Percentiles rank a stretch among this genome's conserved stretches.
phyloP scores from a whole-genome alignment of 37 sponge, comb jelly and placozoan species.

The Agelas oroides region DNA sequence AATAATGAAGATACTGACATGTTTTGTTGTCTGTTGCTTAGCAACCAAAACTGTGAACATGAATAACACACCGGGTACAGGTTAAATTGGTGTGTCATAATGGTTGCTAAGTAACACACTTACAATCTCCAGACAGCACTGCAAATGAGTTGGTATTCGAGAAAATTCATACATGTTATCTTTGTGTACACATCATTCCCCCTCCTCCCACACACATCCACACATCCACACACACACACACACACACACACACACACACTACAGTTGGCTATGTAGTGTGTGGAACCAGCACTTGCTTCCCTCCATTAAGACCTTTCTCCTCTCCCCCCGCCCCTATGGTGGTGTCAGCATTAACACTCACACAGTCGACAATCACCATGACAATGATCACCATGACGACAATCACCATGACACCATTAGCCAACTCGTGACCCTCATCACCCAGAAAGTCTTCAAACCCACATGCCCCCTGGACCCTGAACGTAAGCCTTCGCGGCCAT shows the following conservation, averaged over 20 bases:
- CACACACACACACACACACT: slow-evolving; percentile 27
- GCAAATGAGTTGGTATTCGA: no score
- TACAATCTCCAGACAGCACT: no score
- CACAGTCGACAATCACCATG: neutral
- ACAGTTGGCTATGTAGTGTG: slow-evolving; percentile 64
- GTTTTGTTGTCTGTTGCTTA: no score
- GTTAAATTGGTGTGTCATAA: no score
- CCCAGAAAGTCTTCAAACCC: neutral
- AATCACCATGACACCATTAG: neutral
- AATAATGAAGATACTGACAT: no score
- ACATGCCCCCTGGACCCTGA: neutral
- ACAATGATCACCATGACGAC: neutral
- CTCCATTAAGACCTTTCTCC: slow-evolving; percentile 35
- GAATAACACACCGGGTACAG: no score
- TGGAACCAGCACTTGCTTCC: slow-evolving; percentile 83
- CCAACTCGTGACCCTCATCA: neutral
- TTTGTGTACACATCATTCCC: no score
- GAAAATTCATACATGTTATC: no score
- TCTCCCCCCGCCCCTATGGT: neutral
- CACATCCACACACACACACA: slow-evolving; percentile 43
- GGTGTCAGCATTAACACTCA: neutral
- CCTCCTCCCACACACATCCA: slow-evolving; percentile 34
- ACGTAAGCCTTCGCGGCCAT: neutral
- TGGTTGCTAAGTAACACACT: no score
- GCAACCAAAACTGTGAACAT: no score